Percentiles rank a stretch among this genome's conserved stretches.
Evolutionary conservation across 2,797 vertebrate genomes (phyloP).

Genomic region (Steatocranus sp.): DNA sequence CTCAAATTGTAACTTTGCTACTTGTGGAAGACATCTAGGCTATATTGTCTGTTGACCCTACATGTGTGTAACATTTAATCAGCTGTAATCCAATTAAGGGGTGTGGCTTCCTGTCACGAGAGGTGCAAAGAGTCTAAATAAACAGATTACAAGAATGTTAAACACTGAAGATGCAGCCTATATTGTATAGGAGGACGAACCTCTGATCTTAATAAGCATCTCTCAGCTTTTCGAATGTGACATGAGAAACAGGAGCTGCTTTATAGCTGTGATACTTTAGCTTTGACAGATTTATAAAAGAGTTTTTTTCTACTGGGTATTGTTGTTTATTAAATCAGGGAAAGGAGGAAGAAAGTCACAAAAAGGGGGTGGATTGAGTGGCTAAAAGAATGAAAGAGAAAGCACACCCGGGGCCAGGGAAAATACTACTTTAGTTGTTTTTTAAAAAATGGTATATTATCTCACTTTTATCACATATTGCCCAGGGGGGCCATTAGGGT

Average conservation of each 20-base stretch:
- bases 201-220: constrained; percentile 26
- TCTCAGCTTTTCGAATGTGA: constrained; percentile 20
- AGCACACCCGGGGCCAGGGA: constrained; percentile 16
- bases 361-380: not conserved
- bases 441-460: constrained; percentile 17
- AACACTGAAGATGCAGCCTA: constrained; percentile 40
- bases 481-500: constrained; percentile 43
- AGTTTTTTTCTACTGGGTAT: constrained; percentile 5
- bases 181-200: constrained; percentile 3
- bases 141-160: constrained; percentile 61
- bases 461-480: constrained; percentile 34
- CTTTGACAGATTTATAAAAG: constrained; percentile 4
- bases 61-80: constrained; percentile 67
- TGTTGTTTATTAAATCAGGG: constrained; percentile 4
- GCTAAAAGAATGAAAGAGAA: constrained; percentile 16
- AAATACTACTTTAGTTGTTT: constrained; percentile 18
- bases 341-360: not conserved
- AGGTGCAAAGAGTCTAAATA: constrained; percentile 41
- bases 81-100: constrained; percentile 73
- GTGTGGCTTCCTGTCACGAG: constrained; percentile 61
- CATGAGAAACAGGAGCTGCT: constrained; percentile 18
- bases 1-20: not conserved
- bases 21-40: not conserved
- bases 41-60: constrained; percentile 52
- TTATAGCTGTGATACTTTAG: not conserved